Evolutionary conservation across 1,140 invertebrate genomes (phyloP), one percentile per base, ranked within the genome.

Genomic region (Brachionus rotundiformis): DNA sequence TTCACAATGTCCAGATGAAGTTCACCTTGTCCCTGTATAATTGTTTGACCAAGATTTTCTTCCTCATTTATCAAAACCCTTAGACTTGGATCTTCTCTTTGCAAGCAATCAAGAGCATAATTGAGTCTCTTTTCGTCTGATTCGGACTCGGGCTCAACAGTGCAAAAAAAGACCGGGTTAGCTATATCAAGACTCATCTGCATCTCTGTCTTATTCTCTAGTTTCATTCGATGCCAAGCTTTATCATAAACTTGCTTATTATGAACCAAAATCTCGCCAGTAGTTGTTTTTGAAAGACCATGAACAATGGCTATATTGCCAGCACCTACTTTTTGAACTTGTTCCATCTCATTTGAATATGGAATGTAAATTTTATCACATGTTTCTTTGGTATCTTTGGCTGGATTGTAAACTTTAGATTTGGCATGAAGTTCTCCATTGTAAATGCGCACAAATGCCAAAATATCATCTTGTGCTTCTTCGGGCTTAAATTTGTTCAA

Each of bases 141-240:
- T 77, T 92, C 85, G 76, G 93, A 95, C 0, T 94, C 92, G 0
- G 96, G 92, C 89, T 99, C 97, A 73, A 99, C 93, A 0, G 94
- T 94, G 87, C 96, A 98, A 85, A 97, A 96, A 88, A 98, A 98
- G 0, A 99, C 96, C 1, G 96, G 95, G 84, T 96, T 93, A 0
- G 95, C 94, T 82, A 95, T 88, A 59, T 90, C 90, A 1, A 73
- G 93, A 89, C 11, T 92, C 91, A 82, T 84, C 90, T 84, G 89
- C 84, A 90, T 92, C 10, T 81, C 63, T 29, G 49, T 39, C n/a
- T 80, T 82, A 49, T 49, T 41, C 23, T 59, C 23, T 29, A 83
- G n/a, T 75, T 80, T n/a, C 41, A 84, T 83, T 8, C 23, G 10
- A 23, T 84, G 83, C 6, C 73, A 54, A 39, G 83, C 83, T 7